Conservation (phyloP, 2,888 invertebrate species). For the Lutraria lutraria region DNA sequence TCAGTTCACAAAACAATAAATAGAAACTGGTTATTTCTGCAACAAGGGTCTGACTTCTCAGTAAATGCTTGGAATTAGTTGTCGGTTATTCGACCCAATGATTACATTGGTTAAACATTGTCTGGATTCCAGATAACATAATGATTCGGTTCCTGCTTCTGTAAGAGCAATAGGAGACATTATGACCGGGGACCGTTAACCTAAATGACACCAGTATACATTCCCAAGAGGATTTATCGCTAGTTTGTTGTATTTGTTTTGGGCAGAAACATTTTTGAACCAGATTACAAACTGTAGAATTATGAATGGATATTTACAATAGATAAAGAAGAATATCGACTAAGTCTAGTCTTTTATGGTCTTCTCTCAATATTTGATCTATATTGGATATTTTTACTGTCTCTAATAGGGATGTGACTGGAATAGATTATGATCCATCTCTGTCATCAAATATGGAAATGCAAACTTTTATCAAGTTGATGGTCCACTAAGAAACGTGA, state of each 20-base stretch:
- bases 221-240: neutral
- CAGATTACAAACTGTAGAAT: neutral
- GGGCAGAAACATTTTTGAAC: neutral
- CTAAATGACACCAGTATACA: neutral
- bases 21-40: neutral
- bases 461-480: neutral
- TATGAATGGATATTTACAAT: constrained; percentile 1
- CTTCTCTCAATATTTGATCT: neutral
- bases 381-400: neutral
- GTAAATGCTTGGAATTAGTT: neutral
- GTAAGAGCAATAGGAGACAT: neutral
- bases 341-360: neutral
- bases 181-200: neutral
- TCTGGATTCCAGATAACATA: neutral
- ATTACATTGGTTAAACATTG: neutral
- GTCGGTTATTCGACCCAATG: neutral
- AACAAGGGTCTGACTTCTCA: neutral
- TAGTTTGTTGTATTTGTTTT: neutral
- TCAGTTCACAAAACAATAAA: neutral
- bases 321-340: neutral
- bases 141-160: neutral
- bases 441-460: neutral
- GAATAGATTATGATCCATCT: neutral
- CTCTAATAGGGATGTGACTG: neutral
- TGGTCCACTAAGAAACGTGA: neutral